Conservation (phyloP, 1,140 invertebrate species). For the Telenomus remus region DNA sequence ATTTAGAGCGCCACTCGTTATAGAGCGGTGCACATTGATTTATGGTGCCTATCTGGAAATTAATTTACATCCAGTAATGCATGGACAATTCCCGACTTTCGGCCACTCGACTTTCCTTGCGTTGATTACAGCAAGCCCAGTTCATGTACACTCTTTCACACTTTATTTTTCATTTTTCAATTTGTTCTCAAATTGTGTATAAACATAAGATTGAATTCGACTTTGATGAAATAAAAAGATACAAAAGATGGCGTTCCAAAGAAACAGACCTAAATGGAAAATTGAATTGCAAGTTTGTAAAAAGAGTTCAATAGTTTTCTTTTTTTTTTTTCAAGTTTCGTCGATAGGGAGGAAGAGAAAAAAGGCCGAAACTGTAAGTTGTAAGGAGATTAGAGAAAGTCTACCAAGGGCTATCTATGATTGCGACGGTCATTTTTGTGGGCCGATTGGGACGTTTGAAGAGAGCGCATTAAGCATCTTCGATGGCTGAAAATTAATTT, state of each 20-base stretch:
- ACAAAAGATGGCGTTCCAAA: not conserved
- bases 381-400: slow-evolving; percentile 57
- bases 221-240: no score
- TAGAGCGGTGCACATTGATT: slow-evolving; percentile 65
- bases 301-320: slow-evolving; percentile 41
- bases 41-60: slow-evolving; percentile 63
- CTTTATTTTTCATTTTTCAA: no score
- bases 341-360: slow-evolving; percentile 24
- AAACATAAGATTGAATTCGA: no score
- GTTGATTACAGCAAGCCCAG: slow-evolving; percentile 22
- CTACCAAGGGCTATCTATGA: slow-evolving; percentile 44
- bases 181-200: no score
- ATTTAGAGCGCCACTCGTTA: slow-evolving; percentile 68
- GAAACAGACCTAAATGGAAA: slow-evolving; percentile 38
- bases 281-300: slow-evolving; percentile 63
- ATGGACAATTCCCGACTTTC: slow-evolving; percentile 63
- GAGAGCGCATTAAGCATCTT: slow-evolving; percentile 57
- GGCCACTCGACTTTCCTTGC: slow-evolving; percentile 40
- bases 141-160: no score
- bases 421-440: slow-evolving; percentile 57
- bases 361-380: slow-evolving; percentile 35
- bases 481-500: slow-evolving; percentile 63
- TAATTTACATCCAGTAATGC: slow-evolving; percentile 68
- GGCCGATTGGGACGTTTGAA: slow-evolving; percentile 46
- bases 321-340: slow-evolving; percentile 32